These are phyloP conservation scores for Epinephelus awoara DNA, from an alignment of 2,797 vertebrate genomes.

Conservation along the genomic window DNA sequence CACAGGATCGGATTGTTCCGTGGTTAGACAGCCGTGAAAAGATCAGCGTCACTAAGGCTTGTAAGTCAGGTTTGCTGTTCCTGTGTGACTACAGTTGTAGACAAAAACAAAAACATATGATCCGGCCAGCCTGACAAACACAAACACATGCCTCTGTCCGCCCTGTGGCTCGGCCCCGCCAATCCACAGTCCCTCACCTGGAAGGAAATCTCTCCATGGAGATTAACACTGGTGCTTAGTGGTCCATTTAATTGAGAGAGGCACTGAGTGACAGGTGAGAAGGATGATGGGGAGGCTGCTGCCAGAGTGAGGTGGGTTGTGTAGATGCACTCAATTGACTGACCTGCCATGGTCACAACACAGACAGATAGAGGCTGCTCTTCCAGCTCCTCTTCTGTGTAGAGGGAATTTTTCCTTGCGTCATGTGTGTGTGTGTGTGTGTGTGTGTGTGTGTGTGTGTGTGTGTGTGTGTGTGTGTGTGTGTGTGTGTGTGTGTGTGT, in stretches of 20 bases:
- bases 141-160: neutral
- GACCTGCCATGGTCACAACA: constrained; percentile 33
- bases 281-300: constrained; percentile 55
- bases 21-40: constrained; percentile 39
- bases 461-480: no score
- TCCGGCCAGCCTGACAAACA: neutral
- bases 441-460: no score
- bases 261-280: constrained; percentile 68
- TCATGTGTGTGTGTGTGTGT: neutral
- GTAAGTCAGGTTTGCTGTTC: constrained; percentile 22
- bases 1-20: neutral
- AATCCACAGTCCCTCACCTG: constrained; percentile 5
- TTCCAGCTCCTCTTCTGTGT: neutral
- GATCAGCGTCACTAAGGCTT: constrained; percentile 19
- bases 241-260: constrained; percentile 70
- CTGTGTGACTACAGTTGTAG: constrained; percentile 6
- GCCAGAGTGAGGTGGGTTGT: constrained; percentile 37
- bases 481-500: no score
- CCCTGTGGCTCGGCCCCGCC: neutral
- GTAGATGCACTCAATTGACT: constrained; percentile 55
- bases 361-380: constrained; percentile 12
- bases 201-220: constrained; percentile 34
- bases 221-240: constrained; percentile 56
- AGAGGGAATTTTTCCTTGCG: neutral
- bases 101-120: constrained; percentile 35